These are phyloP conservation scores for Drosophila flavopinicola DNA, from an alignment of 2,888 invertebrate genomes.

Conservation along the genomic window DNA sequence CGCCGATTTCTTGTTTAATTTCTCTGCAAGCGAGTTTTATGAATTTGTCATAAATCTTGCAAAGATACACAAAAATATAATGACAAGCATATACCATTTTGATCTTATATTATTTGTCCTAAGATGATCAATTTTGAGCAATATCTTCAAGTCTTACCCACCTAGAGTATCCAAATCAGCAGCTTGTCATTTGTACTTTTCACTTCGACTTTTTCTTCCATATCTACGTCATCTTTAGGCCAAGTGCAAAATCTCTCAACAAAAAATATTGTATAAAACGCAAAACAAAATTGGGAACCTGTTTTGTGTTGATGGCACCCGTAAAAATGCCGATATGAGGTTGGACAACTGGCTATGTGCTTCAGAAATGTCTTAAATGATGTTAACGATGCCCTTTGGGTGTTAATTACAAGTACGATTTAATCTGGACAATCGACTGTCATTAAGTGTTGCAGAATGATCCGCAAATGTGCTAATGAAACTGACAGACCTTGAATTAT, in stretches of 20 bases:
- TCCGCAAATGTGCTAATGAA: conserved; percentile 67
- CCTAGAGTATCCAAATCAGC: conserved; percentile 25
- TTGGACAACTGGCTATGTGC: conserved; percentile 48
- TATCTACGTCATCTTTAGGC: conserved; percentile 39
- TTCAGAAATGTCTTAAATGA: conserved; percentile 65
- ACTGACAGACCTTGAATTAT: conserved; percentile 59
- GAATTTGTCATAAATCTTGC: conserved; percentile 13
- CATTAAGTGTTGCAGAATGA: conserved; percentile 68
- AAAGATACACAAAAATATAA: not conserved
- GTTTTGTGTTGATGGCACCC: conserved; percentile 47
- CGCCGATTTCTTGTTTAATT: conserved; percentile 35
- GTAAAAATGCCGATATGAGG: conserved; percentile 39
- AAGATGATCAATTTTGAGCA: not conserved
- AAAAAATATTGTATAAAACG: conserved; percentile 2
- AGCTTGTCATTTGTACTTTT: conserved; percentile 4
- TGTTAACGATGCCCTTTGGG: conserved; percentile 81
- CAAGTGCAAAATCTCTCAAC: conserved; percentile 35
- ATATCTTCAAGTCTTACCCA: not conserved
- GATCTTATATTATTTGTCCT: too few relatives aligned
- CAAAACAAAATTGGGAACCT: conserved; percentile 32
- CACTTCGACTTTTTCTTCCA: conserved; percentile 32
- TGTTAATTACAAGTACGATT: conserved; percentile 75
- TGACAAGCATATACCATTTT: too few relatives aligned
- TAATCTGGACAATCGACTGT: conserved; percentile 74
- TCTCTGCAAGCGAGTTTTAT: conserved; percentile 6